phyloP scores from a whole-genome alignment of 2,888 invertebrate species.

The Trichogramma dendrolimi region DNA sequence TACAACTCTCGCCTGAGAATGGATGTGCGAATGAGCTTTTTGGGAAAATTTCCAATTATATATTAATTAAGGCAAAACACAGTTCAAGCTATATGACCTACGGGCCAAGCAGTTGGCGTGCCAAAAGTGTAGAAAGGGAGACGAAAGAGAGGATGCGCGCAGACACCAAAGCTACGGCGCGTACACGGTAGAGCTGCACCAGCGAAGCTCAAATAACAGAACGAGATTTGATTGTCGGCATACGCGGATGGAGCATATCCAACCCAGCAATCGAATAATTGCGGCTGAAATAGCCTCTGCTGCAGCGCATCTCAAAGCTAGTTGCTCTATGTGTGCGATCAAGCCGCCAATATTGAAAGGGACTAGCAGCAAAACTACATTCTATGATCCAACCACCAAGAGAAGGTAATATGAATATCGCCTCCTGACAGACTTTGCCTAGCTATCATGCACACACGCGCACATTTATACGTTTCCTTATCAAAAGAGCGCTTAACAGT shows the following conservation, averaged over 20 bases:
- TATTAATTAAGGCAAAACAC: slow-evolving; percentile 38
- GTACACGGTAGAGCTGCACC: slow-evolving; percentile 1
- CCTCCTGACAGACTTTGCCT: background rate
- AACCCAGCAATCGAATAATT: slow-evolving; percentile 39
- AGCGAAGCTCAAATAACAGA: slow-evolving; percentile 28
- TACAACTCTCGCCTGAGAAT: too few relatives aligned
- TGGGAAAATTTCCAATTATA: slow-evolving; percentile 37
- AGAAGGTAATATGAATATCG: slow-evolving; percentile 14
- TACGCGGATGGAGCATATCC: slow-evolving; percentile 22
- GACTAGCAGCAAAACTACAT: too few relatives aligned
- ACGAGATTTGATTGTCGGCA: slow-evolving; percentile 41
- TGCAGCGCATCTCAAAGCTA: background rate
- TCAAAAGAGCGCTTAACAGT: too few relatives aligned
- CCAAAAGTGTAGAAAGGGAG: slow-evolving; percentile 4
- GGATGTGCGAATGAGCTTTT: too few relatives aligned
- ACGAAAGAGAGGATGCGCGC: slow-evolving; percentile 24
- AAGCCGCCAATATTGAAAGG: too few relatives aligned
- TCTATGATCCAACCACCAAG: background rate
- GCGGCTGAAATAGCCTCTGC: slow-evolving; percentile 19
- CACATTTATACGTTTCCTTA: too few relatives aligned
- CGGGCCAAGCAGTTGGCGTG: background rate
- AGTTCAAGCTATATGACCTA: slow-evolving; percentile 25
- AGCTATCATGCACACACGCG: too few relatives aligned
- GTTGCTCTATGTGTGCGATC: too few relatives aligned
- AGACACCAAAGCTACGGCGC: slow-evolving; percentile 1